Evolutionary conservation across 2,113 vertebrate species (phyloP).

Genomic region (Muntiacus reevesi): DNA sequence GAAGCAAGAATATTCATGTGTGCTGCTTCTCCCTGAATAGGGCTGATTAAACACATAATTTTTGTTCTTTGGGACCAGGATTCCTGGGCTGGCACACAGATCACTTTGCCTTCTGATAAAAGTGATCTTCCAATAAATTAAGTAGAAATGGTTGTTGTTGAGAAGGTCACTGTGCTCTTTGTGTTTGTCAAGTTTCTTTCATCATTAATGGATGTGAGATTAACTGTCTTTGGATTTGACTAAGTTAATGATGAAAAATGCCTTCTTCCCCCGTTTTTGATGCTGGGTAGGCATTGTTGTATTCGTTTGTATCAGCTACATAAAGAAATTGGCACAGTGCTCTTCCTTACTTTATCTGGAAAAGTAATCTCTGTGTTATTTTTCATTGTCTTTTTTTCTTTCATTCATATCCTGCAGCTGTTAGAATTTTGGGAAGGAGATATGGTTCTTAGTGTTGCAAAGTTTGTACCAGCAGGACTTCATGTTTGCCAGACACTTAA

Average conservation of each 20-base stretch:
- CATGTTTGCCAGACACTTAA: slow-evolving; percentile 89
- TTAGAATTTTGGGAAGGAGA: slow-evolving; percentile 92
- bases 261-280: not conserved
- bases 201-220: not conserved
- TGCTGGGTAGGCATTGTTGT: not conserved
- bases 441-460: slow-evolving; percentile 90
- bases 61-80: not conserved
- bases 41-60: not conserved
- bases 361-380: not conserved
- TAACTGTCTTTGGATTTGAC: not conserved
- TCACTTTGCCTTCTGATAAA: not conserved
- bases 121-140: not conserved
- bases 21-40: not conserved
- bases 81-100: not conserved
- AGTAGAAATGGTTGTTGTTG: not conserved
- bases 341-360: not conserved
- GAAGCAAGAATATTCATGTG: not conserved
- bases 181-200: not conserved
- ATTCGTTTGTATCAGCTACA: not conserved
- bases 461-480: slow-evolving; percentile 91
- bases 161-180: accelerated
- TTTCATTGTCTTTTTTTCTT: not conserved
- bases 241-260: not conserved
- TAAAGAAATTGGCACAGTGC: not conserved
- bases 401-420: slow-evolving; percentile 62